Evolutionary conservation across 2,888 invertebrate genomes (phyloP), one percentile per base, ranked within the genome.

Genomic region (Leistus spinibarbis): DNA sequence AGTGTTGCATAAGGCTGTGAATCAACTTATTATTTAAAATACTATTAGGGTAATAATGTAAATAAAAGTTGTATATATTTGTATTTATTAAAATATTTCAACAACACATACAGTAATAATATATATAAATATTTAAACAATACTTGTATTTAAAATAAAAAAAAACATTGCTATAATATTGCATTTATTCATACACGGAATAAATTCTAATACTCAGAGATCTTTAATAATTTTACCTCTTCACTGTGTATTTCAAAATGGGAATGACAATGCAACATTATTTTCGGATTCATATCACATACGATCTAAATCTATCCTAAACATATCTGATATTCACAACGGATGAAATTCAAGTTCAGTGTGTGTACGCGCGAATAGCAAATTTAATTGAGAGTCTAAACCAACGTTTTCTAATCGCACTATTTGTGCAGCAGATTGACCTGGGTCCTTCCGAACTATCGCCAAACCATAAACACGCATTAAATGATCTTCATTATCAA

Each of bases 391-490:
- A 0, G 92, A 92, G 83, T 91, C 91, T 79, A 92, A 84, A 78
- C 91, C 92, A 69, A 92, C 90, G 82, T 91, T 90, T 84, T 88
- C 91, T 27, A 92, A 88, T 81, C 89, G 87, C 4, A 90, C 81
- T 0, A 92, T 85, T 63, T 87, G 86, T 0, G 92, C 90, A 54
- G 85, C 83, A 1, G 86, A 82, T 77, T 87, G 85, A n/a, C 86
- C 86, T 0, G 90, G 89, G 63, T 89, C 89, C 80, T 91, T 91
- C 71, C 89, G 86, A 2, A 91, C 87, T 0, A 91, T 84, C 0
- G 92, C 92, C 13, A 90, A 88, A 62, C 92, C 92, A 10, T 91
- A 91, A 3, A 92, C 91, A 80, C 91, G 87, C 90, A 91, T 91
- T 0, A 90, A 85, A 79, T 91, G 89, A 27, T 89, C 89, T 79